A percentile compares a stretch with the other conserved stretches of the same genome.
These are phyloP conservation scores for Leptinotarsa tumamoca DNA, from an alignment of 2,888 invertebrate species.

Conservation along the genomic window DNA sequence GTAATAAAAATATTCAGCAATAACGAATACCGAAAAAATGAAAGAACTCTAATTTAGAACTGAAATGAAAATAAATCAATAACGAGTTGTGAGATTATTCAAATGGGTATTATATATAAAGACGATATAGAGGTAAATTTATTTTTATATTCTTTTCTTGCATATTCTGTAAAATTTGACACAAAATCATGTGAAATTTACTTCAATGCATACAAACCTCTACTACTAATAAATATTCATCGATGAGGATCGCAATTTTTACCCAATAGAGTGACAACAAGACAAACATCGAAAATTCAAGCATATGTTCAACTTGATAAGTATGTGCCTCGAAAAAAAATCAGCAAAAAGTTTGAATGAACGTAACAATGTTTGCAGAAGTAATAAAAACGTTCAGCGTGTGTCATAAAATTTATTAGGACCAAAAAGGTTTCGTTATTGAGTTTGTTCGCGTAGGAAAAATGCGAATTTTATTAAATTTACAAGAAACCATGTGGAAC, in stretches of 20 bases:
- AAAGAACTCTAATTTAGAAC: no score
- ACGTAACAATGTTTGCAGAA: conserved; percentile 49
- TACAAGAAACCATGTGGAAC: conserved; percentile 59
- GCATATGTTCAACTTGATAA: background rate
- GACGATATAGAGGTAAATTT: no score
- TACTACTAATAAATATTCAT: background rate
- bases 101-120: no score
- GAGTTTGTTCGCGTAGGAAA: conserved; percentile 56
- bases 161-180: no score
- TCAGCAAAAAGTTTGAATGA: conserved; percentile 42
- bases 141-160: no score
- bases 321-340: conserved; percentile 33
- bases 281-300: background rate
- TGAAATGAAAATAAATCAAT: no score
- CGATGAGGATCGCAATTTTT: background rate
- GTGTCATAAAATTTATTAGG: conserved; percentile 58
- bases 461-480: conserved; percentile 61
- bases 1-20: no score
- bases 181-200: no score
- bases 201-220: background rate
- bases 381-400: conserved; percentile 55
- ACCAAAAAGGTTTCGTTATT: conserved; percentile 59
- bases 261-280: background rate
- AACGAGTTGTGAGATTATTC: no score
- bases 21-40: no score